These are phyloP conservation scores for Ennomos quercinarius DNA, from an alignment of 2,888 invertebrate genomes.

Conservation along the genomic window DNA sequence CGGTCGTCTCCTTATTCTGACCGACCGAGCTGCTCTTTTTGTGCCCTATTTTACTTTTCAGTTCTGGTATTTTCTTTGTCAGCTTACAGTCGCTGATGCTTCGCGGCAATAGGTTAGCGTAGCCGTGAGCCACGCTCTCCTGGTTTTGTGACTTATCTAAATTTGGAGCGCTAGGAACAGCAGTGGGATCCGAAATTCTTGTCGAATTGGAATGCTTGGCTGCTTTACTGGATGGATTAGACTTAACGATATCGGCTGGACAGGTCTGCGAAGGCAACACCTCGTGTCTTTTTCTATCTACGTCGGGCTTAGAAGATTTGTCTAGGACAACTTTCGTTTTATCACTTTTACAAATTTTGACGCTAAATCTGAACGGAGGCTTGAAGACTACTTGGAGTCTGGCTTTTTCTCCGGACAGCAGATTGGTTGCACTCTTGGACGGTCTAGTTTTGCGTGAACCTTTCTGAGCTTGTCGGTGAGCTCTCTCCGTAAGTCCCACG, in stretches of 20 bases:
- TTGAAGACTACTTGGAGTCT: constrained; percentile 94
- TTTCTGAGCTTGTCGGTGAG: constrained; percentile 77
- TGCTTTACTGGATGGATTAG: constrained; percentile 60
- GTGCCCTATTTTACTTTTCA: constrained; percentile 64
- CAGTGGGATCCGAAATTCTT: constrained; percentile 50
- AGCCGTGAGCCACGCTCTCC: constrained; percentile 62
- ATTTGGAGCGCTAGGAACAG: constrained; percentile 52
- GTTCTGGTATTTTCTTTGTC: constrained; percentile 64
- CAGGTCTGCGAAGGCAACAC: constrained; percentile 50
- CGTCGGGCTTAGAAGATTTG: constrained; percentile 81
- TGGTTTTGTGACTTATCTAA: constrained; percentile 56
- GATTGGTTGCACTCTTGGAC: constrained; percentile 90
- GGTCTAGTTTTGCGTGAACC: constrained; percentile 83
- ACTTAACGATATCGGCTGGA: constrained; percentile 60
- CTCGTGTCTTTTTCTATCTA: constrained; percentile 72
- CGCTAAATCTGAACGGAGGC: constrained; percentile 94
- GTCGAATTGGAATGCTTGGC: constrained; percentile 66
- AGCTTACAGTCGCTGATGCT: constrained; percentile 79
- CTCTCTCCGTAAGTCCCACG: constrained; percentile 87
- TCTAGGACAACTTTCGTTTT: constrained; percentile 87
- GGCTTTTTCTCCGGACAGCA: constrained; percentile 88
- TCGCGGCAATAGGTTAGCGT: constrained; percentile 74
- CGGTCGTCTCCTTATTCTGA: constrained; percentile 75
- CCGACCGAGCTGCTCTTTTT: constrained; percentile 80
- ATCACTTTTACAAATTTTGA: constrained; percentile 90